Evolutionary conservation across 1,140 invertebrate genomes (phyloP), one percentile per base, ranked within the genome.

Genomic region (Ceratina japonica): DNA sequence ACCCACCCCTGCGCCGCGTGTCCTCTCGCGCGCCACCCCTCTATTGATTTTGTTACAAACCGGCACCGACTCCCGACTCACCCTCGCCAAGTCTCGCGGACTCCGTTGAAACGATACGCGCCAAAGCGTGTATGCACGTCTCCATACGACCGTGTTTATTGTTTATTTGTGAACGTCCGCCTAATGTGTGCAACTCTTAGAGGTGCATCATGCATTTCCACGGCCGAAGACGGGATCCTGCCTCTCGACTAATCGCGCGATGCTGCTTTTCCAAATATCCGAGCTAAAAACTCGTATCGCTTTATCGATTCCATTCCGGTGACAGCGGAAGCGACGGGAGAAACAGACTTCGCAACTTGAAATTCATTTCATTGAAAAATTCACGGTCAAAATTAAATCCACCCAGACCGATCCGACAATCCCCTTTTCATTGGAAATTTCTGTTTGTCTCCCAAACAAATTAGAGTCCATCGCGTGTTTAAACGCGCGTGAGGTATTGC

Each of bases 11-110:
- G 66, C 64, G 72, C 84, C 87, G 86, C 88, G 86, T 86, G 87
- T 90, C 89, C 89, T 90, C 90, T 89, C 87, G 89, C 89, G 89
- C 87, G 86, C 91, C 91, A 91, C 91, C 92, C 91, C 91, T 92
- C 91, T 92, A 92, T 92, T 92, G 92, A 92, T 92, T 92, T 92
- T 92, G 91, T 92, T 91, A 91, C 90, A 91, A 92, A 89, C 89
- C 86, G 86, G 79, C 81, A 79, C 79, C 86, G 66, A 75, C 84
- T 85, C 85, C 88, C 84, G 85, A 70, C 80, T 81, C 81, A 73
- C 80, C 80, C 78, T 71, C 79, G 71, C 65, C 84, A 72, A 79
- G 86, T 75, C 75, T 75, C 83, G 76, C 77, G 65, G 73, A 86
- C 76, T 81, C 69, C 69, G 78, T 79, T 81, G 88, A 80, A 84